Percentiles rank a stretch among this genome's conserved stretches.
Conservation (phyloP, 2,113 vertebrate species). For the Podiceps cristatus region DNA sequence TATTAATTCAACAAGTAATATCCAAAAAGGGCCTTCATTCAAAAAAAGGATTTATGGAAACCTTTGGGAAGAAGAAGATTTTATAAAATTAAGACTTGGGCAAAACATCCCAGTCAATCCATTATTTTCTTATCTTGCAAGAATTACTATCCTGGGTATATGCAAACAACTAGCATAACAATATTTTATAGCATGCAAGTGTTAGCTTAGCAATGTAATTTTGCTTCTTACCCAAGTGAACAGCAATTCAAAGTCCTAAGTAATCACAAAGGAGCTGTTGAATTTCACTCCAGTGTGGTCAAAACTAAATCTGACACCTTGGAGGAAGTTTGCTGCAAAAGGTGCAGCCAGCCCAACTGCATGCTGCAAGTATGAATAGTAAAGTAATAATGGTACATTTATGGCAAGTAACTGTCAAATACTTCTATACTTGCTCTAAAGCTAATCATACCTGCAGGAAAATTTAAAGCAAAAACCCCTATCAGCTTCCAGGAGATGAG, state of each 20-base stretch:
- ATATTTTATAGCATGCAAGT: background rate
- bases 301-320: background rate
- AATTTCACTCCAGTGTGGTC: background rate
- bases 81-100: background rate
- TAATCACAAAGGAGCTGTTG: background rate
- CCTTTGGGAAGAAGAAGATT: background rate
- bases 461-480: background rate
- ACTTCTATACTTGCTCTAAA: background rate
- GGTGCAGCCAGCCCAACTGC: background rate
- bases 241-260: background rate
- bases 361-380: background rate
- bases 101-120: background rate
- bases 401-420: background rate
- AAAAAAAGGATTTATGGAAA: background rate
- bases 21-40: background rate
- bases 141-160: background rate
- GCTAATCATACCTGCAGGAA: background rate
- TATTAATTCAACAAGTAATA: background rate
- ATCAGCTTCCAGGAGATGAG: background rate
- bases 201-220: background rate
- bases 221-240: background rate
- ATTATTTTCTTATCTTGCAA: background rate
- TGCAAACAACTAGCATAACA: background rate
- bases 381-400: background rate
- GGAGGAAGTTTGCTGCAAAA: background rate